Base-by-base conservation (phyloP, 2,888 invertebrate genomes). In the Galeopsomyia nigrocyanea region DNA sequence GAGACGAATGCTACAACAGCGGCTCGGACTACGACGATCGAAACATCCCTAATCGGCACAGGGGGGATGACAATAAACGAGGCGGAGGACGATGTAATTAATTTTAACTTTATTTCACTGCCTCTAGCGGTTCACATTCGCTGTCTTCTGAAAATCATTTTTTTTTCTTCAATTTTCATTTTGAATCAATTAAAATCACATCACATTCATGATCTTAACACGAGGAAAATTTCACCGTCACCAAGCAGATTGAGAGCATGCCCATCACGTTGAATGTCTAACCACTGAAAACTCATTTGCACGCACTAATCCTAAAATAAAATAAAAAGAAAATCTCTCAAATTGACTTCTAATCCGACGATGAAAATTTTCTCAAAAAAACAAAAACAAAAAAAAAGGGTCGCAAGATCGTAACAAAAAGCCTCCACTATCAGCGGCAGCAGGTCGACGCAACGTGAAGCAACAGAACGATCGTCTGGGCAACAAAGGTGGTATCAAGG, bases 1-100 rank as follows among this genome's bases (percentile, higher is more conserved):
- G 67, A 88, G 87, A 78, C 21, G 85, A 90, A 75, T 91, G 90
- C 79, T 89, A 89, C 68, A 89, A 89, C 66, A 90, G 90, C 47
- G 87, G 88, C 53, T 87, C 88, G 2, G 90, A 90, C 75, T 88
- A 88, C 64, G 89, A 89, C 39, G 88, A 88, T 22, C 81, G 86
- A 53, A 80, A 83, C 21, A 80, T 66, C 64, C 73, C 80, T 56
- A 81, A 80, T 75, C 80, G 84, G 26, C 86, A 83, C 69, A 79
- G 84, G 73, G 84, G 84, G 73, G 84, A 83, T 21, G 89, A 88
- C 50, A 88, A 87, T 58, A 88, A 89, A 73, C 80, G 85, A 51
- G 78, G 75, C 26, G 77, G 78, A 46, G 73, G 78, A 6, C 79
- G 78, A 26, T 81, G 82, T 78, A 77, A 75, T 50, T 76, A 73